These are phyloP conservation scores for Xylophagus ater DNA, from an alignment of 2,888 invertebrate species.

Conservation along the genomic window DNA sequence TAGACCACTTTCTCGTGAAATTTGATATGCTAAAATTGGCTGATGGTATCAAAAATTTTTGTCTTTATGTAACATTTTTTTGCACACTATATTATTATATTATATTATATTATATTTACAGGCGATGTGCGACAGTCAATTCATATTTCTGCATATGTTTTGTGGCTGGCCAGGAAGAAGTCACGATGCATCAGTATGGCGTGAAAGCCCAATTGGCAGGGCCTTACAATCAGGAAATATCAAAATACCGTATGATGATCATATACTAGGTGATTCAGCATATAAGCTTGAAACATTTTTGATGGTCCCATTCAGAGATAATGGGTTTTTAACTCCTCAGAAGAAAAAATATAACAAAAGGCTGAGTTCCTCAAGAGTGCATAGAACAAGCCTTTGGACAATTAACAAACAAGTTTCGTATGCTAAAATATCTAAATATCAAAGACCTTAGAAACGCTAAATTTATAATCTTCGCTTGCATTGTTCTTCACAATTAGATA, in stretches of 20 bases:
- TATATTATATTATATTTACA: no score
- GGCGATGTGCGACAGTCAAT: no score
- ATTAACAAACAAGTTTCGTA: slow-evolving; percentile 13
- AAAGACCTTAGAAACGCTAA: slow-evolving; percentile 7
- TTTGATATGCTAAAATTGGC: no score
- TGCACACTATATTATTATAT: no score
- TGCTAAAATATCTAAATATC: slow-evolving; percentile 13
- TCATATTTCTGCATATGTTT: no score
- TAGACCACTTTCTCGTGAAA: no score
- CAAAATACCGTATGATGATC: slow-evolving; percentile 10
- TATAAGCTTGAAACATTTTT: slow-evolving; percentile 7
- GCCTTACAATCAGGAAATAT: no score
- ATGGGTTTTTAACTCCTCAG: slow-evolving; percentile 8
- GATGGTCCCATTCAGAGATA: slow-evolving; percentile 8
- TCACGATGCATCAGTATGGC: no score
- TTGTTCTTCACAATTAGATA: slow-evolving; percentile 10
- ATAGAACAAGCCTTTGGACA: slow-evolving; percentile 17
- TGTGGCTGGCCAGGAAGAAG: no score
- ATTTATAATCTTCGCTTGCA: slow-evolving; percentile 12
- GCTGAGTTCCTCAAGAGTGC: slow-evolving; percentile 14
- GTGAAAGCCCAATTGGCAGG: no score
- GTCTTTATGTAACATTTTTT: no score
- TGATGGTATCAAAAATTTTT: no score
- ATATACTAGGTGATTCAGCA: slow-evolving; percentile 8
- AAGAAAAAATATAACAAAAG: slow-evolving; percentile 13